Evolutionary conservation across 1,140 invertebrate genomes (phyloP).

Genomic region (Aporrectodea caliginosa): DNA sequence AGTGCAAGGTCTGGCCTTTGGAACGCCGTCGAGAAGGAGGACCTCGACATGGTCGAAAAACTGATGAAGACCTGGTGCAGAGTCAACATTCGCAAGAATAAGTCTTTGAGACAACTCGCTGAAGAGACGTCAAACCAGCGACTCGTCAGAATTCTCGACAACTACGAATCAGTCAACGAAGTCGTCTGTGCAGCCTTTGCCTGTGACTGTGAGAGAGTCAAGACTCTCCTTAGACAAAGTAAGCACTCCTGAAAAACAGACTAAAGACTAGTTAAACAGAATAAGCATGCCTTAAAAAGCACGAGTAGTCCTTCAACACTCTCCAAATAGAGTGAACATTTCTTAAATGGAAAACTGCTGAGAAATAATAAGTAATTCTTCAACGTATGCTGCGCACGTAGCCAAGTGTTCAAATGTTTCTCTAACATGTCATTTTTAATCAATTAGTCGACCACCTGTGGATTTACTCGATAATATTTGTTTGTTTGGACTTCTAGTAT

Average conservation of each 20-base stretch:
- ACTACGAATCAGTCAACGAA: constrained; percentile 28
- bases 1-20: constrained; percentile 34
- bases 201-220: constrained; percentile 23
- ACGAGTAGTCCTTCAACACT: too few species aligned
- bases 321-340: too few species aligned
- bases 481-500: too few species aligned
- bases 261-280: background rate
- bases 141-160: constrained; percentile 23
- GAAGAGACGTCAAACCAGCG: constrained; percentile 32
- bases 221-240: constrained; percentile 18
- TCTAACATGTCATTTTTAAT: too few species aligned
- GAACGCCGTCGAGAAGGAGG: constrained; percentile 33
- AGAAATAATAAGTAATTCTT: too few species aligned
- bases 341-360: too few species aligned
- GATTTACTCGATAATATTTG: too few species aligned
- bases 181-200: constrained; percentile 29
- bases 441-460: too few species aligned
- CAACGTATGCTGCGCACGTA: too few species aligned
- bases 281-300: too few species aligned
- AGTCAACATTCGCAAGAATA: constrained; percentile 28
- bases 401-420: too few species aligned
- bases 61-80: constrained; percentile 33
- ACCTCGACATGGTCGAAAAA: constrained; percentile 29
- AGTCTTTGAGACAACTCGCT: constrained; percentile 28
- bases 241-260: background rate